Evolutionary conservation across 2,113 vertebrate species (phyloP), one percentile per base, ranked within the genome.

Genomic region (Etia nguti): DNA sequence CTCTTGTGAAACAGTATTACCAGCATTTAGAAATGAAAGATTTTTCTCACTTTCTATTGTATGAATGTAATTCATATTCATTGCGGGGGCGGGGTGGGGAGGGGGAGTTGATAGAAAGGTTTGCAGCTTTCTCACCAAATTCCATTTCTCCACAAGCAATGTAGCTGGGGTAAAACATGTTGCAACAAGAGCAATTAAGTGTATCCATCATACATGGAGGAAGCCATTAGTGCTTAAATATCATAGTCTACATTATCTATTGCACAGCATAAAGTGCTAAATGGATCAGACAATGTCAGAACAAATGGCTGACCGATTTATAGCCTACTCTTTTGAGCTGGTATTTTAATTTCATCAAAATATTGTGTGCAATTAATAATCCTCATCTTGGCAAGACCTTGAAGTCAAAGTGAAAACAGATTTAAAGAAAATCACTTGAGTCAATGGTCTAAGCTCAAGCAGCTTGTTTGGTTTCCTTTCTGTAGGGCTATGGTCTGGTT

Each of bases 401-500:
- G 18, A 24, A 10, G 5, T n/a, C n/a, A 75, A 38, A 46, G 36
- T 18, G 13, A 8, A 70, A 59, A 38, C 3, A 0, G 41, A 79
- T 18, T 43, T 5, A 26, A 18, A 38, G 9, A 50, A 15, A 77
- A 10, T 36, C 0, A 34, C 18, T 36, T 34, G 4, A 54, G 2
- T 48, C 3, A 1, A 4, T 65, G 8, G 6, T 20, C 57, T 65
- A 9, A 38, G n/a, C 24, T 80, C 1, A 22, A 12, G 13, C 4
- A 4, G 26, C 9, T 48, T 26, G 1, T 22, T 55, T 77, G 34
- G 2, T 38, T 85, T 52, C 10, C 81, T 80, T 57, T 93, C 87
- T 92, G 8, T 79, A 98, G 98, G 97, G 97, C 34, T 98, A 97
- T 73, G 96, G 98, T 84, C 91, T 99, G 84, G 94, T 99, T 87